Base-by-base conservation (phyloP, 2,888 invertebrate genomes). In the Meloe dianella region DNA sequence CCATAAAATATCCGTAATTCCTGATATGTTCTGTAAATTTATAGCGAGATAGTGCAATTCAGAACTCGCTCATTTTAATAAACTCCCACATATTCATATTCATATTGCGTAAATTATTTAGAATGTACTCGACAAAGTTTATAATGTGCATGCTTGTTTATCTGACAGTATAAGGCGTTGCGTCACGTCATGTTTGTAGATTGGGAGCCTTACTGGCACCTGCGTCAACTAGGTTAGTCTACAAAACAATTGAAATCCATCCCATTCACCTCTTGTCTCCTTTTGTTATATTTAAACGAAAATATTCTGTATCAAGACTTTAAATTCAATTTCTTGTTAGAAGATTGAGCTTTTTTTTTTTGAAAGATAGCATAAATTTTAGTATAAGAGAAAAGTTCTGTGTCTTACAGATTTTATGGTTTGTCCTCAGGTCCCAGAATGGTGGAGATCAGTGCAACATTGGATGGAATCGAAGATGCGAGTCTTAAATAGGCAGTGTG, bases 21-120 rank as follows among this genome's bases (percentile, higher is more conserved):
- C 78, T 80, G 78, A 80, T 80, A 79, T 75, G 77, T 77, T 78
- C 72, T 75, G 74, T 73, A 77, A 77, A 80, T 79, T 79, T 78
- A 79, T 73, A 76, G 72, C 71, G n/a, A n/a, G n/a, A n/a, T 67
- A 73, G 73, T 77, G 78, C 77, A 79, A 78, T 78, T 78, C 78
- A 76, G 72, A 78, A 76, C 77, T 78, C 76, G 76, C 73, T 74
- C 72, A 73, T 73, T 75, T 78, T 79, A 77, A 80, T 80, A 80
- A 79, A 77, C 76, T 76, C 73, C 70, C 75, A 68, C 76, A 79
- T 79, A 80, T 80, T 80, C 79, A 81, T 78, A 81, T 82, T 81
- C 82, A 80, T 80, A 82, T 80, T 82, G 82, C 81, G 82, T 82
- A 79, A 81, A 82, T 82, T 81, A 81, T 81, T 82, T 76, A 72